These are phyloP conservation scores for Varecia variegata DNA, from an alignment of 2,797 vertebrate species.

Conservation along the genomic window DNA sequence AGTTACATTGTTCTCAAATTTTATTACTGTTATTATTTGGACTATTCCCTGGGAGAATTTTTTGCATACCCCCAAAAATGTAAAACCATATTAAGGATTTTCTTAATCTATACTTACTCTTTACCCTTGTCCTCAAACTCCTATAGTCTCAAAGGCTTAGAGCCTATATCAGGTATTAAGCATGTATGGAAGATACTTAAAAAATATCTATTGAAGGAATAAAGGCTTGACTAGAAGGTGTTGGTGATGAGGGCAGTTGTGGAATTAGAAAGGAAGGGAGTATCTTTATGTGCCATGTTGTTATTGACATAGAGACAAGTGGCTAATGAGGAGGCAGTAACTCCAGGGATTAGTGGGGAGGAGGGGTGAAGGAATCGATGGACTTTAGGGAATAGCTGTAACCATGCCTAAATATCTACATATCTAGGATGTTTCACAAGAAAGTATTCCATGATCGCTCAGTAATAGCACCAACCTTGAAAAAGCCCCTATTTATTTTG, in stretches of 20 bases:
- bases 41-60: not conserved
- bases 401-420: not conserved
- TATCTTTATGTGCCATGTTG: not conserved
- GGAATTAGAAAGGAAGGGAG: not conserved
- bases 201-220: not conserved
- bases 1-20: not conserved
- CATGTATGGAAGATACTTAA: not conserved
- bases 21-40: constrained; percentile 12
- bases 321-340: not conserved
- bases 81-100: not conserved
- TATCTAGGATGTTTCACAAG: not conserved
- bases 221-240: not conserved
- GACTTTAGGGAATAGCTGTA: not conserved
- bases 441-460: not conserved
- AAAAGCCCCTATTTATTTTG: constrained; percentile 6
- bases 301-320: not conserved
- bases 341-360: not conserved
- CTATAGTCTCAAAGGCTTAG: not conserved
- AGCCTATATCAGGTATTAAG: not conserved
- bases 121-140: not conserved
- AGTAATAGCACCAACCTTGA: not conserved
- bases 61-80: not conserved
- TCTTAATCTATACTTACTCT: not conserved
- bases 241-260: not conserved
- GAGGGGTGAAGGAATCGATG: not conserved